Percentiles rank a stretch among this genome's conserved stretches.
Evolutionary conservation across 2,113 vertebrate species (phyloP).

Genomic region (Electrona antarctica): DNA sequence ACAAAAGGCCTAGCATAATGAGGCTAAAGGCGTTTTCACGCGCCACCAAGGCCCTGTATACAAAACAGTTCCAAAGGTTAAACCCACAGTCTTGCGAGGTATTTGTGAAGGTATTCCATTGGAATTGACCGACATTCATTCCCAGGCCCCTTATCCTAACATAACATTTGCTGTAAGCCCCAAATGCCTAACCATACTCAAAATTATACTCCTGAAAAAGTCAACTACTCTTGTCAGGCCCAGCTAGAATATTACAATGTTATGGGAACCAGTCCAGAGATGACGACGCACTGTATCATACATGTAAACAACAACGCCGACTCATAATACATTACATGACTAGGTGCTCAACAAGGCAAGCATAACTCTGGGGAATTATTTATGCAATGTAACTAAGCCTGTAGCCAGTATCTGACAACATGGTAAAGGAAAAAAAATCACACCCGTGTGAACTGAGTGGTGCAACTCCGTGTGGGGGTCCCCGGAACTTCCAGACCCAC

Average conservation of each 20-base stretch:
- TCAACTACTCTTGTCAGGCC: neutral
- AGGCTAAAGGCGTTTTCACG: neutral
- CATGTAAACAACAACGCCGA: neutral
- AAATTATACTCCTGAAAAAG: neutral
- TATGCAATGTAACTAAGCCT: neutral
- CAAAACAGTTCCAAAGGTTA: neutral
- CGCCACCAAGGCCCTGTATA: neutral
- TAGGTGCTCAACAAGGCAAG: neutral
- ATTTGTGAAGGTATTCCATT: neutral
- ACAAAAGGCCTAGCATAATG: slow-evolving; percentile 42
- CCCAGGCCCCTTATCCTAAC: no score
- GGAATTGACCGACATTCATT: no score
- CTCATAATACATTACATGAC: neutral
- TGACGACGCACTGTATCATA: neutral
- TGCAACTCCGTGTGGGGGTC: no score
- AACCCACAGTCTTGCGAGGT: neutral
- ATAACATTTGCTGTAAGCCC: neutral
- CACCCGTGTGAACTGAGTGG: no score
- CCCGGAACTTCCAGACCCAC: no score
- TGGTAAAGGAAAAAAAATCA: neutral
- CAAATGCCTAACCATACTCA: neutral
- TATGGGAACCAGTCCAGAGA: neutral
- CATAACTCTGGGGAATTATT: neutral
- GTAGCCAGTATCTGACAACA: neutral
- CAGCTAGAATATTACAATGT: neutral